Base-by-base conservation (phyloP, 2,113 vertebrate species). In the Smithornis capensis region DNA sequence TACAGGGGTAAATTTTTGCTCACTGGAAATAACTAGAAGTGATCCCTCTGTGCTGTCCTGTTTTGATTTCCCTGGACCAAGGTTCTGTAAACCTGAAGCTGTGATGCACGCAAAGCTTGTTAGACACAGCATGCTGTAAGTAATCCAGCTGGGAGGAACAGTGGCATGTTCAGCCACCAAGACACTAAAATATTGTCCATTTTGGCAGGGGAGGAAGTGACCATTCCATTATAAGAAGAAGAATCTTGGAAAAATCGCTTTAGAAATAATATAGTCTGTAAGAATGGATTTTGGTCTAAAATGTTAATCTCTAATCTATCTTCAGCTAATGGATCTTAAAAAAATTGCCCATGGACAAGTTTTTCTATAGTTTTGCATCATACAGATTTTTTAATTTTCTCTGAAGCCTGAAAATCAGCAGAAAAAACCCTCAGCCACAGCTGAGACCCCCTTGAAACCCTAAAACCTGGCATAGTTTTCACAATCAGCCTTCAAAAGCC, bases 81-180 rank as follows among this genome's bases (percentile, higher is more conserved):
- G 13, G 31, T 21, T 82, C 37, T 37, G 25, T 37, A 40, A 89
- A 81, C 9, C 24, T 19, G 8, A 67, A 55, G 64, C 45, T 0
- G 0, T n/a, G 60, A 64, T 12, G 35, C 45, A 69, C 5, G 0
- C 17, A 62, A 55, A 78, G 10, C 17, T 75, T 31, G 7, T 45
- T 16, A 25, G 19, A 83, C 10, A 18, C 8, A 1, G 50, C 5
- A 0, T 6, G 15, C 44, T 52, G 37, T 18, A 65, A 84, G 9
- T n/a, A n/a, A n/a, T n/a, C 4, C 56, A 47, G n/a, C 11, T 2
- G 0, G 25, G 14, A 84, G 55, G 25, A 75, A 37, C 3, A 1
- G 28, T 4, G 29, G n/a, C 0, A 0, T 18, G 21, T 65, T 53
- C 73, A 86, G 76, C 19, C 56, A 52, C 29, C 0, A 2, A 60